Percentiles rank a stretch among this genome's conserved stretches.
Evolutionary conservation across 2,797 vertebrate genomes (phyloP).

Genomic region (Coregonus suidteri): DNA sequence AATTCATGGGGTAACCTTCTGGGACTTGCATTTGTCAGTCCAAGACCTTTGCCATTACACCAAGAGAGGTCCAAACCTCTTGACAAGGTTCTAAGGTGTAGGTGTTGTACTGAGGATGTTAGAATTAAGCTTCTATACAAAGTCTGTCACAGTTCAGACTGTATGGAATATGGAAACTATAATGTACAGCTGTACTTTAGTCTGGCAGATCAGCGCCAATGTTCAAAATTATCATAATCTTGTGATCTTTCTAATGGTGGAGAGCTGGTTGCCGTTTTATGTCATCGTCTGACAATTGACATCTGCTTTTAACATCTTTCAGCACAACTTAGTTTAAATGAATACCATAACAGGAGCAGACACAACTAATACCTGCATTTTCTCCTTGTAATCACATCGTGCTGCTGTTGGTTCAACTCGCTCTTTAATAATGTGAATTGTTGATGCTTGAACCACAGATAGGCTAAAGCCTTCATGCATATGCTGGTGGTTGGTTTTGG

Average conservation of each 20-base stretch:
- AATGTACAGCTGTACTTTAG: not conserved
- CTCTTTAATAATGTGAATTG: slow-evolving; percentile 17
- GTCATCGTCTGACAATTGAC: not conserved
- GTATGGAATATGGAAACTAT: not conserved
- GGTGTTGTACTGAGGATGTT: not conserved
- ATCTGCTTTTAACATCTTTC: slow-evolving; percentile 14
- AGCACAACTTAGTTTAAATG: slow-evolving; percentile 25
- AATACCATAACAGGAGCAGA: slow-evolving; percentile 37
- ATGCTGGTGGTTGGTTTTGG: slow-evolving; percentile 39
- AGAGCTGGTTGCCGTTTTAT: not conserved
- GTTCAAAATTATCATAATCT: not conserved
- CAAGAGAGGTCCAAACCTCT: not conserved
- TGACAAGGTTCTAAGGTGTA: not conserved
- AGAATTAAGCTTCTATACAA: no score
- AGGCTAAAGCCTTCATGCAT: not conserved
- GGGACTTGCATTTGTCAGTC: not conserved
- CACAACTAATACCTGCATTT: slow-evolving; percentile 35
- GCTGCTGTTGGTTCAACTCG: slow-evolving; percentile 33
- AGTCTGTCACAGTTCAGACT: not conserved
- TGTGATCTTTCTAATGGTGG: not conserved
- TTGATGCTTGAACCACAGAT: slow-evolving; percentile 18
- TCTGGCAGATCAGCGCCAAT: not conserved
- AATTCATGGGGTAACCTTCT: not conserved
- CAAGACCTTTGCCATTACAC: not conserved
- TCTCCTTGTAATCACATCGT: slow-evolving; percentile 35